phyloP scores from a whole-genome alignment of 2,113 vertebrate genomes.

The Pimephales promelas region DNA sequence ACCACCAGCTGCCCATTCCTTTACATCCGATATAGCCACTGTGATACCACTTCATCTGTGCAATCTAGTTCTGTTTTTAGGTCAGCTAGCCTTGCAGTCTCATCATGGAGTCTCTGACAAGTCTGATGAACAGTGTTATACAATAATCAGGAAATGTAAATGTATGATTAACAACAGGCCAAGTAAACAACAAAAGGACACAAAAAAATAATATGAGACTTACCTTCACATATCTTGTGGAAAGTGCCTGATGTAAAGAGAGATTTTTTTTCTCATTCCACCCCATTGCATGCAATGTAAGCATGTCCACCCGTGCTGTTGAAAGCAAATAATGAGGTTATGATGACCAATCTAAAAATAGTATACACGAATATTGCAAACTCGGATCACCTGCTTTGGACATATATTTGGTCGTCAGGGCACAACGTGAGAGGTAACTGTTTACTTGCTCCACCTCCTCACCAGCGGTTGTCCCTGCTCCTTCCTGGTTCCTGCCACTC shows the following conservation, averaged over 20 bases:
- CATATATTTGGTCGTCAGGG: no score
- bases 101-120: neutral
- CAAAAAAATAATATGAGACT: neutral
- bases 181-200: neutral
- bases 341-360: neutral
- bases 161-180: neutral
- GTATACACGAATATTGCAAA: no score
- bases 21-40: neutral
- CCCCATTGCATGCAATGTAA: neutral
- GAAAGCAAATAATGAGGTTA: neutral
- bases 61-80: neutral
- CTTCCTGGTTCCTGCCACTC: no score
- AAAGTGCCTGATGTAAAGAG: conserved; percentile 1
- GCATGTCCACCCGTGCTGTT: neutral
- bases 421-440: neutral
- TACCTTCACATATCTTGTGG: neutral
- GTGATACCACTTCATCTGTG: conserved; percentile 5
- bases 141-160: neutral
- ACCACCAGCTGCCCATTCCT: conserved; percentile 3
- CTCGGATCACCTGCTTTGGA: neutral
- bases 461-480: neutral
- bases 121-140: neutral
- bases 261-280: neutral
- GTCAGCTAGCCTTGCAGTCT: conserved; percentile 2
- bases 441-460: neutral